phyloP scores from a whole-genome alignment of 2,113 vertebrate genomes.

The Rhipidura dahli region DNA sequence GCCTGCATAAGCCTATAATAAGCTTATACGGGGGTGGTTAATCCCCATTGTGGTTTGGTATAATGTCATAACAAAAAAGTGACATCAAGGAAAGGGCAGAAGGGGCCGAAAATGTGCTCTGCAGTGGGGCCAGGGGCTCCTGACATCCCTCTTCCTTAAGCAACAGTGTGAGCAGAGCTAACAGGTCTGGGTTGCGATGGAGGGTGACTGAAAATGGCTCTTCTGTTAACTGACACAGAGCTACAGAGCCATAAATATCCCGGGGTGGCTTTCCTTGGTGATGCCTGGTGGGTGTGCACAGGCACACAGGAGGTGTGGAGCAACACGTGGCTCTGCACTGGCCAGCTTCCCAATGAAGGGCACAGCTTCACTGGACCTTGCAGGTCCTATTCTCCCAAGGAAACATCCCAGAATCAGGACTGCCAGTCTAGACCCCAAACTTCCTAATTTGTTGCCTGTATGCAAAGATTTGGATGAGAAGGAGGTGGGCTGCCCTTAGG shows the following conservation, averaged over 20 bases:
- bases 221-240: neutral
- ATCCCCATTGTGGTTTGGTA: slow-evolving; percentile 40
- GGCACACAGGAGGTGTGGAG: neutral
- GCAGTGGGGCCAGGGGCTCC: neutral
- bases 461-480: neutral
- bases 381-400: neutral
- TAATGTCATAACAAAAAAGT: slow-evolving; percentile 63
- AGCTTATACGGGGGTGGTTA: slow-evolving; percentile 39
- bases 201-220: neutral
- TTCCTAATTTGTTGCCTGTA: neutral
- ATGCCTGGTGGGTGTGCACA: accelerated
- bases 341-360: accelerated
- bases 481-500: neutral
- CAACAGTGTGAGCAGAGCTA: neutral
- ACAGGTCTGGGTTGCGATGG: accelerated
- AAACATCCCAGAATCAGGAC: neutral
- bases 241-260: neutral
- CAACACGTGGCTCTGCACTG: accelerated
- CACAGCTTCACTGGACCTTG: neutral
- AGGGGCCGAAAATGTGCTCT: neutral
- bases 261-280: accelerated
- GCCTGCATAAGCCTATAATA: slow-evolving; percentile 57
- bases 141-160: neutral
- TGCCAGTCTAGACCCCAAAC: neutral
- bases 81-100: slow-evolving; percentile 46